These are phyloP conservation scores for Pocillopora meandrina DNA, from an alignment of 92 coral and sea anemone species.

Conservation along the genomic window DNA sequence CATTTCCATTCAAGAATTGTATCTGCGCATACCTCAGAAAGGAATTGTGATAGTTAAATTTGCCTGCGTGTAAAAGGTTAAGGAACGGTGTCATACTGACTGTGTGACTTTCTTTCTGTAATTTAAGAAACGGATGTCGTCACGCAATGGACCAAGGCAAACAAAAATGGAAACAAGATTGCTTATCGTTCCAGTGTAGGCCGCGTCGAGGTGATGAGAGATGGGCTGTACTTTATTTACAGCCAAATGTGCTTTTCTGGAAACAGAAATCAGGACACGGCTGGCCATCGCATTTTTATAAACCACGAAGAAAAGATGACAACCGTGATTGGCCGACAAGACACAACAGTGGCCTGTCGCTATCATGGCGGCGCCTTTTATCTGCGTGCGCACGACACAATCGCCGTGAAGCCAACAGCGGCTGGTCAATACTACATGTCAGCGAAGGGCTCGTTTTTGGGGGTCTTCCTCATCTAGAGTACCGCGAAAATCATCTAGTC, in stretches of 20 bases:
- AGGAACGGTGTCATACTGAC: too few relatives aligned
- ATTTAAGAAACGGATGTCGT: not conserved
- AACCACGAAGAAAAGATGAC: slow-evolving; percentile 36
- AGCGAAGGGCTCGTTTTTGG: slow-evolving; percentile 61
- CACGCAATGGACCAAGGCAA: slow-evolving; percentile 44
- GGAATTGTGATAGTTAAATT: too few relatives aligned
- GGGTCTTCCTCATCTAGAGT: slow-evolving; percentile 57
- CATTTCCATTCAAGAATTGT: too few relatives aligned
- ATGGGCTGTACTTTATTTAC: slow-evolving; percentile 84
- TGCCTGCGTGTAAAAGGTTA: too few relatives aligned
- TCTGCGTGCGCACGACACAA: slow-evolving; percentile 58
- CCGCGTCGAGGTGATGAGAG: slow-evolving; percentile 45
- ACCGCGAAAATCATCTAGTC: too few relatives aligned
- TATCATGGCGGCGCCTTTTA: slow-evolving; percentile 77
- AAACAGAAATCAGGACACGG: not conserved
- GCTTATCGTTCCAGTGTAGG: slow-evolving; percentile 39
- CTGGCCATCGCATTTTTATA: slow-evolving; percentile 60
- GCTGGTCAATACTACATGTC: slow-evolving; percentile 41
- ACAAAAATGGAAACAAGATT: slow-evolving; percentile 33
- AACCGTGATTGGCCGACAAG: slow-evolving; percentile 10
- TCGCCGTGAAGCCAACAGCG: slow-evolving; percentile 53
- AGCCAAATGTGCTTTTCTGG: slow-evolving; percentile 78
- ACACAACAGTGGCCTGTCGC: slow-evolving; percentile 52
- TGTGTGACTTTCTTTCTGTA: too few relatives aligned
- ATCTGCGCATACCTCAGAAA: too few relatives aligned